Evolutionary conservation across 1,140 invertebrate species (phyloP), one percentile per base, ranked within the genome.

Genomic region (Gryllus bimaculatus): DNA sequence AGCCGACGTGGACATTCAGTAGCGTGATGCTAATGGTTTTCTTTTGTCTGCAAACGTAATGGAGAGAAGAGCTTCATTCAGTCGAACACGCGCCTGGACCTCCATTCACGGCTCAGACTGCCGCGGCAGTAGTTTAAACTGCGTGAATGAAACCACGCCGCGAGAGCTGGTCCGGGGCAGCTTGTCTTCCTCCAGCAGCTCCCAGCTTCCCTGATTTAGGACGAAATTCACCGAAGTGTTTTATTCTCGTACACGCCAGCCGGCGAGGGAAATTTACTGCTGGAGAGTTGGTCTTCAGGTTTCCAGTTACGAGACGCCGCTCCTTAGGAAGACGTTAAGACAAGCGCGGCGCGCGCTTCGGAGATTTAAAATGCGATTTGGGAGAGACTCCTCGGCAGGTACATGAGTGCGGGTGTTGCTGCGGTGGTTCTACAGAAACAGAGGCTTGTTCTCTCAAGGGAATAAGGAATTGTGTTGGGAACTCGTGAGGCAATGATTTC

Each of bases 11-110:
- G 54, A 66, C 54, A 66, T 66, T 18, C 54, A 66, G 54, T 66
- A 66, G 54, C 54, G 54, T 66, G 54, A 66, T 66, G 54, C 54
- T 66, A 66, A 66, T 66, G 54, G 54, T 66, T 66, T 66, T 66
- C 54, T 66, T 66, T 66, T 66, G 54, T 66, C 54, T 66, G 54
- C 10, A 66, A 18, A 66, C 10, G 54, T 66, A 66, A 66, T 66
- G 54, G 54, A 66, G 54, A 66, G 18, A 18, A 66, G 54, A 66
- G 54, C 18, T 66, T 66, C 54, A 66, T 66, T 66, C 54, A 66
- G 18, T 10, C 7, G 54, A 66, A 66, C 54, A 66, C 54, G 18
- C 54, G 54, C 54, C 54, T 66, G 54, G 10, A 10, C 2, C 18
- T 66, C 18, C 54, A 66, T 66, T 66, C 54, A 66, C 54, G 54